Percentiles rank a stretch among this genome's conserved stretches.
These are phyloP conservation scores for Trachelus tabidus DNA, from an alignment of 2,888 invertebrate species.

Conservation along the genomic window DNA sequence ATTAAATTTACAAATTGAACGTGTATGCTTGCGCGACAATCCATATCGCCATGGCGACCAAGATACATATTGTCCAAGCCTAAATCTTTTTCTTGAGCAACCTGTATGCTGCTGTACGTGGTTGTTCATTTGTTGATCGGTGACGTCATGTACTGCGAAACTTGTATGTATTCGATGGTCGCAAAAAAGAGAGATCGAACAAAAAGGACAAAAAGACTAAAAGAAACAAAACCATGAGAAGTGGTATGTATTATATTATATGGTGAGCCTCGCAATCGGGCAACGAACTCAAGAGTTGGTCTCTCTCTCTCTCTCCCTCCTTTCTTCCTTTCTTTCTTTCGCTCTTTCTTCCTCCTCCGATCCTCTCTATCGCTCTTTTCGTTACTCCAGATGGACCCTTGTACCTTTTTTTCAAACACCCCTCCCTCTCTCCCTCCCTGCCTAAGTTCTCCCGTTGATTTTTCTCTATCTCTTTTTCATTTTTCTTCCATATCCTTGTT, in stretches of 20 bases:
- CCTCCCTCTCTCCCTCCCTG: background rate
- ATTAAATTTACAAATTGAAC: background rate
- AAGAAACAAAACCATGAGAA: constrained; percentile 19
- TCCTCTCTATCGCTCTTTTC: background rate
- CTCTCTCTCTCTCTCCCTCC: constrained; percentile 28
- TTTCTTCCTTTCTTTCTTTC: constrained; percentile 24
- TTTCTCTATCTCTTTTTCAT: constrained; percentile 11
- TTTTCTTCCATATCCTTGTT: background rate
- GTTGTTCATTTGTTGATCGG: constrained; percentile 42
- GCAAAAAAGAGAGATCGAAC: constrained; percentile 30
- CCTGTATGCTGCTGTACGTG: background rate
- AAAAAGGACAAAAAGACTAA: constrained; percentile 25
- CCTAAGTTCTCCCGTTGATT: constrained; percentile 9
- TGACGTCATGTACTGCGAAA: constrained; percentile 46
- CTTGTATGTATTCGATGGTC: constrained; percentile 34
- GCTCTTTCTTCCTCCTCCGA: constrained; percentile 11
- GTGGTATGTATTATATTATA: background rate
- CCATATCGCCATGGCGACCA: background rate
- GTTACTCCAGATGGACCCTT: background rate
- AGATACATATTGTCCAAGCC: background rate
- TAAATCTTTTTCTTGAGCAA: background rate
- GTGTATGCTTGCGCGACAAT: background rate
- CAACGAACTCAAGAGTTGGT: constrained; percentile 50
- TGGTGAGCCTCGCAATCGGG: constrained; percentile 49
- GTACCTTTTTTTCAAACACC: background rate